Conservation (phyloP, 2,113 vertebrate species). For the Ceyx cyanopectus region DNA sequence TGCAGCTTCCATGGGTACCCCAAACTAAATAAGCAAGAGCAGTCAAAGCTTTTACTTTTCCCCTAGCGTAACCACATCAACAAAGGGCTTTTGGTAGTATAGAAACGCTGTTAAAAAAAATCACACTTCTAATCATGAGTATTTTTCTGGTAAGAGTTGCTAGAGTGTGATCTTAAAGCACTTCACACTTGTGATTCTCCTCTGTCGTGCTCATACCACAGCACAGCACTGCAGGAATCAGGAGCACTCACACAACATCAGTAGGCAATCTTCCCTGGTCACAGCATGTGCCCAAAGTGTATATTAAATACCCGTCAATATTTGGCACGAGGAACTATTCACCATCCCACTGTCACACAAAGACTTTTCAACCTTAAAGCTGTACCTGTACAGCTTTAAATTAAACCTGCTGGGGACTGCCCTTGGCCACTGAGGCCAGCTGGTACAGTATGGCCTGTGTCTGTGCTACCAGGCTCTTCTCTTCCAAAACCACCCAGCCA, state of each 20-base stretch:
- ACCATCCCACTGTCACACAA: neutral
- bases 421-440: neutral
- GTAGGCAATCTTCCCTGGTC: conserved; percentile 25
- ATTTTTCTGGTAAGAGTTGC: conserved; percentile 55
- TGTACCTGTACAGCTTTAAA: neutral
- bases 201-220: conserved; percentile 3
- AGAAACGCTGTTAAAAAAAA: conserved; percentile 11
- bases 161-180: conserved; percentile 64
- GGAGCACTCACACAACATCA: conserved; percentile 48
- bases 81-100: conserved; percentile 13
- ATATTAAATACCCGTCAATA: conserved; percentile 50
- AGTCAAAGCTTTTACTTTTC: conserved; percentile 22
- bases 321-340: neutral
- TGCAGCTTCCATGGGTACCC: neutral
- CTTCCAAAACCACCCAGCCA: conserved; percentile 23
- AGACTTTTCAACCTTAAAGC: conserved; percentile 11
- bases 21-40: neutral
- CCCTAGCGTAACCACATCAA: neutral
- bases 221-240: conserved; percentile 22
- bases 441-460: neutral
- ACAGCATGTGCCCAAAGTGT: conserved; percentile 41
- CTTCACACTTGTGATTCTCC: conserved; percentile 71
- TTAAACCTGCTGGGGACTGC: neutral
- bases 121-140: conserved; percentile 58
- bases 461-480: neutral